A percentile compares a stretch with the other conserved stretches of the same genome.
phyloP scores from a whole-genome alignment of 2,888 invertebrate genomes.

The Cantharis lateralis region DNA sequence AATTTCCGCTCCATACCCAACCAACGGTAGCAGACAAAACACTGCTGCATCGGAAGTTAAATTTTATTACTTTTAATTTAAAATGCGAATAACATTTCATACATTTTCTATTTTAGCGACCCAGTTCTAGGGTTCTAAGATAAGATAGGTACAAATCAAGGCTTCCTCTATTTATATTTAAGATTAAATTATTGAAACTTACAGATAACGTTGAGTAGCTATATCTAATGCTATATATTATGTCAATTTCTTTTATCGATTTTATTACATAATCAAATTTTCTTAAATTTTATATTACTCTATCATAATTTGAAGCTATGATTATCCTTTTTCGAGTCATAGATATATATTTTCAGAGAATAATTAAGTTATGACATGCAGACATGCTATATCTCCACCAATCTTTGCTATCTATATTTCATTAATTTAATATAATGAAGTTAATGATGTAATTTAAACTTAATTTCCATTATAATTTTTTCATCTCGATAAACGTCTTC shows the following conservation, averaged over 20 bases:
- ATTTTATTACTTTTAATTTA: not conserved
- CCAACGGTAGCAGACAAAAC: not conserved
- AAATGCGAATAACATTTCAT: not conserved
- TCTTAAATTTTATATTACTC: not conserved
- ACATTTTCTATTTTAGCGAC: not conserved
- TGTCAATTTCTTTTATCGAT: not conserved
- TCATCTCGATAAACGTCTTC: not conserved
- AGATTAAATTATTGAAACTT: not conserved
- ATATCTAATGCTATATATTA: not conserved
- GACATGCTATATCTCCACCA: not conserved
- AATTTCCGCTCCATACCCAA: not conserved
- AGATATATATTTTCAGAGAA: not conserved
- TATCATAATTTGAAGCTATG: not conserved
- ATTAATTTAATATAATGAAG: not conserved
- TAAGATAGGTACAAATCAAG: not conserved
- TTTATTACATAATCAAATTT: not conserved
- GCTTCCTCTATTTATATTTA: not conserved
- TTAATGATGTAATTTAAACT: not conserved
- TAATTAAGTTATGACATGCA: not conserved
- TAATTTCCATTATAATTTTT: not conserved
- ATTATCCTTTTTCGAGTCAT: not conserved
- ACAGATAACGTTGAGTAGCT: not conserved
- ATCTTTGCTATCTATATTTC: not conserved
- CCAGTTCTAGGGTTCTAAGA: not conserved
- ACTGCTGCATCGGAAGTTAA: not conserved